phyloP scores from a whole-genome alignment of 1,140 invertebrate species.

The Drosophila pachea region DNA sequence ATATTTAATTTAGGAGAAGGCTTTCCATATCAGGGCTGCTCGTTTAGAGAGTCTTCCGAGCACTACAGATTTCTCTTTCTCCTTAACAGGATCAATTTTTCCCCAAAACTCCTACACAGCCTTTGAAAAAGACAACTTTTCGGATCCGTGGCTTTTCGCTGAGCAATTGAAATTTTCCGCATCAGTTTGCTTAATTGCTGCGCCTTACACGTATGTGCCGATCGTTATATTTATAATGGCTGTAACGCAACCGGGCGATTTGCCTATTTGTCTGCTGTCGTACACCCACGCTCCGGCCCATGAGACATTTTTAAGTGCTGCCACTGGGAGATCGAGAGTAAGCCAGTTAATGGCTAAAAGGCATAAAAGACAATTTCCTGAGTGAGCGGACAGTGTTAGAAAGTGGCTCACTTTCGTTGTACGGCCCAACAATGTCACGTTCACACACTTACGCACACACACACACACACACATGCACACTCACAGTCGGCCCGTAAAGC shows the following conservation, averaged over 20 bases:
- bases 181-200: background rate
- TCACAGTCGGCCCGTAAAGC: no score
- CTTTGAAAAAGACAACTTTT: no score
- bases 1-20: no score
- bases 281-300: conserved; percentile 17
- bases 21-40: no score
- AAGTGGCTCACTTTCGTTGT: conserved; percentile 70
- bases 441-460: conserved; percentile 22
- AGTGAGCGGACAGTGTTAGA: conserved; percentile 54
- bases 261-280: background rate
- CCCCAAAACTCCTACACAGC: no score
- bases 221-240: conserved; percentile 30
- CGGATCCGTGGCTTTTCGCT: no score
- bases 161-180: no score
- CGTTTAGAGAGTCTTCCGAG: no score
- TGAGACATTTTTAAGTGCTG: conserved; percentile 41
- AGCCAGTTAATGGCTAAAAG: conserved; percentile 32
- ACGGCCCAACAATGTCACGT: conserved; percentile 66
- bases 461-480: conserved; percentile 2
- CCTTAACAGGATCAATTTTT: no score
- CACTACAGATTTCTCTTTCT: no score
- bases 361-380: conserved; percentile 54
- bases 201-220: conserved; percentile 6
- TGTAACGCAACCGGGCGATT: conserved; percentile 12
- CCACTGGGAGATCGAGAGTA: conserved; percentile 30